These are phyloP conservation scores for Xiphophorus couchianus DNA, from an alignment of 2,113 vertebrate genomes.

Conservation along the genomic window DNA sequence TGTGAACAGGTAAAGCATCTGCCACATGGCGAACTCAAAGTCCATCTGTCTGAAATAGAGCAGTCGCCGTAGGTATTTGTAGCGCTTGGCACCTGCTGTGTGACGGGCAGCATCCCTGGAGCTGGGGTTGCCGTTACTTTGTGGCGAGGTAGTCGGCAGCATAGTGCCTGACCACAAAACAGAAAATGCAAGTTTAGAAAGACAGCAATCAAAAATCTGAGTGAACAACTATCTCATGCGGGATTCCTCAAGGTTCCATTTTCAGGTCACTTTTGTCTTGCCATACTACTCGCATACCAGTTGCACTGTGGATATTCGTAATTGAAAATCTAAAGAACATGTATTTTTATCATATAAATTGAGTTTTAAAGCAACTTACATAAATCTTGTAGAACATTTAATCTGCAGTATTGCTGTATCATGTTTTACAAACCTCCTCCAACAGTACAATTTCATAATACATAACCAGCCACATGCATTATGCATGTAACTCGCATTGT, in stretches of 20 bases:
- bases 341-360: no score
- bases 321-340: no score
- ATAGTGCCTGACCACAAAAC: constrained; percentile 75
- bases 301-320: no score
- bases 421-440: no score
- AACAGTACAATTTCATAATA: no score
- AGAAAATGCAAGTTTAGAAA: not conserved
- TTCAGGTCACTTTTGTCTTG: not conserved
- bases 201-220: no score
- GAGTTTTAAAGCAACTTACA: no score
- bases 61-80: constrained; percentile 94
- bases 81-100: constrained; percentile 93
- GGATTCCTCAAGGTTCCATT: not conserved
- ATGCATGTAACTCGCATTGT: no score
- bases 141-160: constrained; percentile 88
- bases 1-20: constrained; percentile 98
- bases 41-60: constrained; percentile 94
- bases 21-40: constrained; percentile 97
- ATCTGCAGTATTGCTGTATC: no score
- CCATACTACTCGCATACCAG: not conserved
- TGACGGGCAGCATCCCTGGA: constrained; percentile 89
- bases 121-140: constrained; percentile 83
- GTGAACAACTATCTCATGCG: no score
- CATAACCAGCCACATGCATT: no score
- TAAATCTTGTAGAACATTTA: no score